Evolutionary conservation across 2,888 invertebrate species (phyloP), one percentile per base, ranked within the genome.

Genomic region (Lochmaea capreae): DNA sequence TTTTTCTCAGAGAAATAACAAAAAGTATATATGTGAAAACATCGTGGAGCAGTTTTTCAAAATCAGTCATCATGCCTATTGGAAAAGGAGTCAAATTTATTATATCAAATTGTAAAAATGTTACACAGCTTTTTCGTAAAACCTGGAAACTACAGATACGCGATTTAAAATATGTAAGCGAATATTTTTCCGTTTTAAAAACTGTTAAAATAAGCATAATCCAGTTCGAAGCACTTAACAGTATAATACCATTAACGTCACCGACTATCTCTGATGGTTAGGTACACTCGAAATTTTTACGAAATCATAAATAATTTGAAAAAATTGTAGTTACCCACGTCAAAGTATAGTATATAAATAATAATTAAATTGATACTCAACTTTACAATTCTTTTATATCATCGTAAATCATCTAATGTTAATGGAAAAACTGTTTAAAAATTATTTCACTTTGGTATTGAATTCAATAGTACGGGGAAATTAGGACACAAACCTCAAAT

Each of bases 151-250:
- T n/a, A 8, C 3, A 49, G 14, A 14, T 49, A 49, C n/a, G n/a
- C n/a, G 49, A 49, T 4, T 49, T n/a, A 49, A 49, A n/a, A 49
- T 49, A 49, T 6, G 14, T 6, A 14, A 2, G 6, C n/a, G 49
- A 49, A 49, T n/a, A n/a, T 5, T 49, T 49, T 49, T n/a, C n/a
- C 1, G 33, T 33, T n/a, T 49, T 6, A n/a, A 8, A n/a, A 49
- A 49, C n/a, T 49, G 49, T 49, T 49, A n/a, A 49, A 49, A 49
- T 49, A n/a, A 49, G 49, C 49, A 49, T n/a, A 49, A 49, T 49
- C 49, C n/a, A 49, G 49, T 49, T 49, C n/a, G 8, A 12, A 49
- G 49, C 49, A 49, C 14, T 49, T 14, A 49, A 49, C n/a, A 49
- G 46, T 54, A 16, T 10, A 16, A 16, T 18, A 16, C 54, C 10